phyloP scores from a whole-genome alignment of 1,140 invertebrate species.

The Bombyx mori region DNA sequence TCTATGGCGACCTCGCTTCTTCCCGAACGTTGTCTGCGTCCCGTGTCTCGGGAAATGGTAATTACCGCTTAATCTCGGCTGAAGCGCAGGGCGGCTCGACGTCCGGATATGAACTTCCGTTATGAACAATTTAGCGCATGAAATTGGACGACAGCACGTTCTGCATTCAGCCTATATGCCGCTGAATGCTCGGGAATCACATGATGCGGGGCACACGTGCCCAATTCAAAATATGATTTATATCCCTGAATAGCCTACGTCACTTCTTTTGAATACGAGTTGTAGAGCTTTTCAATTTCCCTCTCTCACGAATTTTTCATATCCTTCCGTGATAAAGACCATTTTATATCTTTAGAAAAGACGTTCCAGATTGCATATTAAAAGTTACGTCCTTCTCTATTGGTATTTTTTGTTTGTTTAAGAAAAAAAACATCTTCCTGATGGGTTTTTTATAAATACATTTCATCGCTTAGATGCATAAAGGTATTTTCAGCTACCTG shows the following conservation, averaged over 20 bases:
- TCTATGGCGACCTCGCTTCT: conserved; percentile 43
- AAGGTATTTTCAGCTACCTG: no score
- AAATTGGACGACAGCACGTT: conserved; percentile 71
- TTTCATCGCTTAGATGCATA: no score
- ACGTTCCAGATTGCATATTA: no score
- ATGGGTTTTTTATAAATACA: no score
- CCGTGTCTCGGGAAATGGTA: conserved; percentile 71
- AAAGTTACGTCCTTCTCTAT: no score
- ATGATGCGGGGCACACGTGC: conserved; percentile 39
- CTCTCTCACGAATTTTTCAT: no score
- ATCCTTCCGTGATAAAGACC: no score
- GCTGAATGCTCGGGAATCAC: conserved; percentile 30
- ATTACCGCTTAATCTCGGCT: conserved; percentile 74
- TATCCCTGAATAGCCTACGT: conserved; percentile 38
- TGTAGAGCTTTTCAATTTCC: conserved; percentile 36
- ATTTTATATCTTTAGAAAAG: no score
- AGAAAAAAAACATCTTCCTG: no score
- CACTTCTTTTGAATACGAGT: conserved; percentile 43
- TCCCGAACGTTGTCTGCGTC: conserved; percentile 58
- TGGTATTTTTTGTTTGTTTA: no score
- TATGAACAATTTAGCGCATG: conserved; percentile 75
- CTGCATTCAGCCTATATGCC: conserved; percentile 43
- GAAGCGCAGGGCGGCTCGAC: conserved; percentile 57
- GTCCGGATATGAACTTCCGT: conserved; percentile 76
- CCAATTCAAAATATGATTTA: conserved; percentile 42